Conservation (phyloP, 1,140 invertebrate species). For the Drosophila insularis region DNA sequence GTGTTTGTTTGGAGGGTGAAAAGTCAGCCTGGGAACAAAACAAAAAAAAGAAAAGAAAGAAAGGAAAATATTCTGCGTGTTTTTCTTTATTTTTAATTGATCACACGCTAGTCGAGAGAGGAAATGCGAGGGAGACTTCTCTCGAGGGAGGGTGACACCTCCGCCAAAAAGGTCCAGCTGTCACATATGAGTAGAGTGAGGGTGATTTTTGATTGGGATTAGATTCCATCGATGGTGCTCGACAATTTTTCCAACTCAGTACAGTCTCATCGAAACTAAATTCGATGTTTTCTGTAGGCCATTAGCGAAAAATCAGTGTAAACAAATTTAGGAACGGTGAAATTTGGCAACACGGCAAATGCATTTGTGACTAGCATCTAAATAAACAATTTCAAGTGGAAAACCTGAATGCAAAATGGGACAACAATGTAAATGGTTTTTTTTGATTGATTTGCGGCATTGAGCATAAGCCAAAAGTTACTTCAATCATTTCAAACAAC, state of each 20-base stretch:
- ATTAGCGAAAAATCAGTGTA: constrained; percentile 41
- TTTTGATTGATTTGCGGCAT: constrained; percentile 9
- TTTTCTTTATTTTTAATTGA: constrained; percentile 60
- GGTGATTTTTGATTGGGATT: constrained; percentile 31
- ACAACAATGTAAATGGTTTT: constrained; percentile 1
- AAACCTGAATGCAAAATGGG: constrained; percentile 5
- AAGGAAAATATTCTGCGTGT: background rate
- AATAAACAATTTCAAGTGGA: constrained; percentile 3
- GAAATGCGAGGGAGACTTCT: constrained; percentile 12
- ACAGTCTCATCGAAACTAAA: constrained; percentile 53
- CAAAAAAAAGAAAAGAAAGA: background rate
- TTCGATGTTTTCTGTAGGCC: constrained; percentile 27
- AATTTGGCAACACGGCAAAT: constrained; percentile 22
- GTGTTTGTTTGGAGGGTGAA: background rate
- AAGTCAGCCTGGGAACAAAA: constrained; percentile 8
- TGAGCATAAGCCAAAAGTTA: constrained; percentile 4
- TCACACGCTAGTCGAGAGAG: constrained; percentile 51
- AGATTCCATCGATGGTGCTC: constrained; percentile 23
- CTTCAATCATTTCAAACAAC: background rate
- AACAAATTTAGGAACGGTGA: background rate
- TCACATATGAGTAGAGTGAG: constrained; percentile 33
- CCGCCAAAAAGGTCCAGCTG: background rate
- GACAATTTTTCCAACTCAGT: constrained; percentile 21
- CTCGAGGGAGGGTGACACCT: constrained; percentile 48
- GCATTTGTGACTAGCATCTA: constrained; percentile 20